phyloP scores from a whole-genome alignment of 1,140 invertebrate species.

The Periplaneta americana region DNA sequence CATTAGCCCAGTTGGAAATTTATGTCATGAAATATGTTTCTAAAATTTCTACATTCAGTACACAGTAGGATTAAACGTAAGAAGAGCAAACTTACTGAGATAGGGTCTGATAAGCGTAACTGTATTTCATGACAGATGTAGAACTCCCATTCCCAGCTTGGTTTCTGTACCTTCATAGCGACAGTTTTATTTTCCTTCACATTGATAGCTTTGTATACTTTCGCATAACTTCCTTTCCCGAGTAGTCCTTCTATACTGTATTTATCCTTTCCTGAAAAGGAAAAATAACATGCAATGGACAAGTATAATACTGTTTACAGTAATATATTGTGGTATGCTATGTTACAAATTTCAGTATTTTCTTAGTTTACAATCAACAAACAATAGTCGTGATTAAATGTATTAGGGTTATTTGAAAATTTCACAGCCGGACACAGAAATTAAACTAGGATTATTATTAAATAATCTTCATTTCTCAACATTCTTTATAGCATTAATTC shows the following conservation, averaged over 20 bases:
- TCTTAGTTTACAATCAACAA: neutral
- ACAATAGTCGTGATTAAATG: too few relatives aligned
- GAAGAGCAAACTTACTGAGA: neutral
- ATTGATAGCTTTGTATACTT: constrained; percentile 3
- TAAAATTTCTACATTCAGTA: too few relatives aligned
- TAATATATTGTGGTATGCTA: neutral
- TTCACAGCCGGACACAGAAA: too few relatives aligned
- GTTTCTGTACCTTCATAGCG: constrained; percentile 12
- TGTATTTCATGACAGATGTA: constrained; percentile 1
- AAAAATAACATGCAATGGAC: neutral
- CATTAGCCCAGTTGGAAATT: too few relatives aligned
- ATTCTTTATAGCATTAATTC: too few relatives aligned
- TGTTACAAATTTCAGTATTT: neutral
- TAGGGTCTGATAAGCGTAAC: neutral
- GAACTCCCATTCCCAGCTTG: constrained; percentile 9
- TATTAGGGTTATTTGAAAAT: too few relatives aligned
- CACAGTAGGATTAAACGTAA: too few relatives aligned
- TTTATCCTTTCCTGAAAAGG: neutral
- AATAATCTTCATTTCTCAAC: too few relatives aligned
- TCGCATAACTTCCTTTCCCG: constrained; percentile 6
- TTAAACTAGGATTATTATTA: too few relatives aligned
- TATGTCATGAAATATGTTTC: too few relatives aligned
- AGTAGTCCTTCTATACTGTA: neutral
- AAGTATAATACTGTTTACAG: neutral
- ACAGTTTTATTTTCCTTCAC: neutral